Base-by-base conservation (phyloP, 2,888 invertebrate species). In the Gibbula magus region DNA sequence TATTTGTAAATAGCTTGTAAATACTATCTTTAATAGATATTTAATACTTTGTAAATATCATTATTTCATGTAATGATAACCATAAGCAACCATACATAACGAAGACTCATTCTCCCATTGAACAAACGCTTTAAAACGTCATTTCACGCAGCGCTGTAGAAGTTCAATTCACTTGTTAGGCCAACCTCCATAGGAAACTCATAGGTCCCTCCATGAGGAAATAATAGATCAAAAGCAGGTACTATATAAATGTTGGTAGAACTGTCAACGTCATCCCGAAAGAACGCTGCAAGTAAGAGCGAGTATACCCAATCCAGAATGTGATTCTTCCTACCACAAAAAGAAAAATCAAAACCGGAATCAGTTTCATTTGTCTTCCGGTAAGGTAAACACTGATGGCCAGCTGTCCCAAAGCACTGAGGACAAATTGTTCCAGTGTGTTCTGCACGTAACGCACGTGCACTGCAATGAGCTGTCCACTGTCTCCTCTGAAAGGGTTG, bases 251-350 rank as follows among this genome's bases (percentile, higher is more conserved):
- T 10, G 70, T 70, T n/a, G 70, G 70, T 16, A 70, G 13, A 18
- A 70, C 39, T n/a, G 70, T 70, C 20, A 70, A 20, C 3, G 32
- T 70, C 70, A 70, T 70, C 35, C 87, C 87, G 8, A 74, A 51
- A 1, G 82, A 73, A 32, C 86, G 67, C 10, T 86, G 76, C 32
- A 77, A 4, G 75, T 77, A 75, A 77, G 75, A 52, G 76, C 61
- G 70, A 10, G 51, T 56, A 75, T 87, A 86, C 5, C 87, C 86
- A 56, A 81, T 75, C 74, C 81, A 86, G 78, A 83, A 87, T 25
- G 81, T 45, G 4, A 85, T 78, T 13, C 87, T 79, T n/a, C 85
- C 87, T n/a, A 80, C 20, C n/a, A 87, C 84, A 39, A 86, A 86
- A 1, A 84, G 76, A 5, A 77, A 18, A 1, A 83, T 83, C n/a